Evolutionary conservation across 2,113 vertebrate species (phyloP).

Genomic region (Greenwoodochromis staneri): DNA sequence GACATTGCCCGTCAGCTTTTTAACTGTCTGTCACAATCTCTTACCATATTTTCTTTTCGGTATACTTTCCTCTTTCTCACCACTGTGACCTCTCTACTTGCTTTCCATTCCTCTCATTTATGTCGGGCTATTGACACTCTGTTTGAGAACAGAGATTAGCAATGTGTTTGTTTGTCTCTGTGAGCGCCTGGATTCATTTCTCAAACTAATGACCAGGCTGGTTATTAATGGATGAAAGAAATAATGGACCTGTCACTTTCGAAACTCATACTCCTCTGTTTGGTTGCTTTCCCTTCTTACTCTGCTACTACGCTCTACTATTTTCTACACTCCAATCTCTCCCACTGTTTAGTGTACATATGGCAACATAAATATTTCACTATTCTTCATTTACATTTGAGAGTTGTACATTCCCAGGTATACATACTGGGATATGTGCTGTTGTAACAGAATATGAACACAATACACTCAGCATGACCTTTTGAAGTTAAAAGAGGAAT

Average conservation of each 20-base stretch:
- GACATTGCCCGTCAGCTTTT: background rate
- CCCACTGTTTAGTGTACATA: background rate
- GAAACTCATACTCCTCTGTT: background rate
- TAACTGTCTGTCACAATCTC: background rate
- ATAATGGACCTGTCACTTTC: constrained; percentile 52
- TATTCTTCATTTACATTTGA: background rate
- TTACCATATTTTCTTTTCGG: background rate
- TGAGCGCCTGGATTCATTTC: constrained; percentile 37
- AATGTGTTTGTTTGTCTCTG: constrained; percentile 49
- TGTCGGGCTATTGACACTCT: constrained; percentile 21
- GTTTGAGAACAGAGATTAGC: constrained; percentile 39
- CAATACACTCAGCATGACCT: background rate
- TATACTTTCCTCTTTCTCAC: background rate
- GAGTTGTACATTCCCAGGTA: background rate
- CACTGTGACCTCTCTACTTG: constrained; percentile 11
- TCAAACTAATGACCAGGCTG: constrained; percentile 44
- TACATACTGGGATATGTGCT: background rate
- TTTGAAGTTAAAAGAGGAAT: background rate
- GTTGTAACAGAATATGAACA: background rate
- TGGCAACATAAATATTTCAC: background rate
- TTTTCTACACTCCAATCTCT: background rate
- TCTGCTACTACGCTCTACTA: background rate
- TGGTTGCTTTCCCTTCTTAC: background rate
- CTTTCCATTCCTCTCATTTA: constrained; percentile 10
- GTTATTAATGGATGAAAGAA: constrained; percentile 51